Evolutionary conservation across 2,113 vertebrate genomes (phyloP), one percentile per base, ranked within the genome.

Genomic region (Verasper variegatus): DNA sequence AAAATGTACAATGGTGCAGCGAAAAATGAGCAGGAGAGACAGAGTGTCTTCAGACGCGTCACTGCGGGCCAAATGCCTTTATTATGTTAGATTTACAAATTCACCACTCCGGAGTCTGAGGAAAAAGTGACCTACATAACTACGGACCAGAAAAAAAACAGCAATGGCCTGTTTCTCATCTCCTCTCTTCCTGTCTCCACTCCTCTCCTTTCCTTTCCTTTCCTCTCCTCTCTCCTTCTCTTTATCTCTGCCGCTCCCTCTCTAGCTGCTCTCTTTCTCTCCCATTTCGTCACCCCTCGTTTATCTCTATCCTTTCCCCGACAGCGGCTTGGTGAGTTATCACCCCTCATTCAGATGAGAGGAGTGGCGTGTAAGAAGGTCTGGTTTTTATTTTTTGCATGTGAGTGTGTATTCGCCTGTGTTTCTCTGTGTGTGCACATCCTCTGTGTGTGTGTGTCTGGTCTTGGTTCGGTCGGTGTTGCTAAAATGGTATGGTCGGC

Each of bases 61-160:
- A 93, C 94, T 74, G 64, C 20, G 78, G 93, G 93, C 92, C 94
- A 95, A 95, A 92, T 90, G 92, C 91, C 93, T 80, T 61, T 75
- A 92, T 95, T 93, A 80, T 93, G 94, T 96, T 93, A 95, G 93
- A 94, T 96, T 95, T 95, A 93, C 93, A 95, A 93, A 94, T 95
- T 95, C 94, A 70, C 20, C 91, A 93, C 94, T 94, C 90, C 90
- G 4, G 89, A 91, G 94, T 93, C 94, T 88, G 59, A 87, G 78
- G 72, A 78, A 95, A 93, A 91, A 94, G 94, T 95, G 95, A 95
- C 96, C 96, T 96, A 95, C 92, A 96, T 97, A 96, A 96, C 95
- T 95, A 93, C 90, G 91, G 94, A 94, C 93, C 95, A 94, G 92
- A 92, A 95, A 94, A 91, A 40, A 62, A 21, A 21, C 18, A 90